Evolutionary conservation across 2,797 vertebrate genomes (phyloP).

Genomic region (Eutrigla gurnardus): DNA sequence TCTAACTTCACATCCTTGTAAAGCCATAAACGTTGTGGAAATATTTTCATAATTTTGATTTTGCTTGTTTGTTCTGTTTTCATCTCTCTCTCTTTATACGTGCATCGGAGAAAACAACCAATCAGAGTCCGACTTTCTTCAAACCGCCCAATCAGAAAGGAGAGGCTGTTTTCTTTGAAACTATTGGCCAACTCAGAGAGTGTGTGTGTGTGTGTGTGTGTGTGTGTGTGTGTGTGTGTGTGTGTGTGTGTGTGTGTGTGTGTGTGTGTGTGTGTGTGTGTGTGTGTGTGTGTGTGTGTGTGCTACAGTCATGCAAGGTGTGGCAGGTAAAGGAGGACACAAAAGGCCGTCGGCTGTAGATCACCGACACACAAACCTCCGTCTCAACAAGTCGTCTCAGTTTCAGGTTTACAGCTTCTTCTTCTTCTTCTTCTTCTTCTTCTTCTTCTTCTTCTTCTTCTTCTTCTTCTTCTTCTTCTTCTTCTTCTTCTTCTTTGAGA

Average conservation of each 20-base stretch:
- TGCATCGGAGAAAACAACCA: slow-evolving; percentile 3
- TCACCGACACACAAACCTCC: not conserved
- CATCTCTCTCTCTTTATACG: not conserved
- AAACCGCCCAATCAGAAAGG: slow-evolving; percentile 47
- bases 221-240: not conserved
- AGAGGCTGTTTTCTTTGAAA: not conserved
- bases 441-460: too few species aligned
- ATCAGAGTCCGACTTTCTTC: slow-evolving; percentile 27
- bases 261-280: slow-evolving; percentile 1
- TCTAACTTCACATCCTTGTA: not conserved
- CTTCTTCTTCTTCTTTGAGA: too few species aligned
- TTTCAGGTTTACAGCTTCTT: not conserved
- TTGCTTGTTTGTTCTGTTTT: slow-evolving; percentile 7
- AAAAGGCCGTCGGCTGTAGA: not conserved
- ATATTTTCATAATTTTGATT: slow-evolving; percentile 47
- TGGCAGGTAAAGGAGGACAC: not conserved
- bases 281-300: not conserved
- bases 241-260: not conserved
- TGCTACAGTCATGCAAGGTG: not conserved
- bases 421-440: not conserved
- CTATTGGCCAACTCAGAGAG: too few species aligned
- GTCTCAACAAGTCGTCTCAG: slow-evolving; percentile 12
- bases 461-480: too few species aligned
- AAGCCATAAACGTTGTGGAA: slow-evolving; percentile 37
- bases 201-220: not conserved